Base-by-base conservation (phyloP, 2,113 vertebrate genomes). In the Girardinichthys multiradiatus region DNA sequence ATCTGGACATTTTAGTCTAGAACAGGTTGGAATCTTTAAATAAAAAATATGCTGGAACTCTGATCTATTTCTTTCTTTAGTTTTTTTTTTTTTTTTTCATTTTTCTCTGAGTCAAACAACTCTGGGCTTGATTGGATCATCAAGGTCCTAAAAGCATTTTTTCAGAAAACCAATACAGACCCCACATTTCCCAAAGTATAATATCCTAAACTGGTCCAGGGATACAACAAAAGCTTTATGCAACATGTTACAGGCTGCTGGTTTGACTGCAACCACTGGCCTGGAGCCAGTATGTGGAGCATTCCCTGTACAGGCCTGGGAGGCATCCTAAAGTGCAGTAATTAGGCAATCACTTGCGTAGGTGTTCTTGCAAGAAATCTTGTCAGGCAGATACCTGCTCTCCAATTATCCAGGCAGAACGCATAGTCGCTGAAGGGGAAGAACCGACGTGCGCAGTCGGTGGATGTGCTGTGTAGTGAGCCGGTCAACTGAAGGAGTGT, bases 281-380 rank as follows among this genome's bases (percentile, higher is more conserved):
- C 79, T 42, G 2, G 27, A 72, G 81, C 70, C 70, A 62, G 71
- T 1, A 33, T 17, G 59, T 15, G 6, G 14, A 31, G 19, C 11
- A 51, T 24, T 37, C 17, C 30, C 77, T 24, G 9, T 4, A 26
- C 24, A 70, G 75, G 77, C 90, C 89, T 82, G 61, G 8, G 29
- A 86, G 87, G 88, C 86, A 72, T 90, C 90, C 91, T 87, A 59
- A 90, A 91, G 89, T 42, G 86, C 87, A 75, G 74, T 84, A 84
- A 92, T 93, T 92, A 92, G 62, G 80, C 87, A 29, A 71, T 68
- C 86, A 72, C 85, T 89, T 76, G 77, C 81, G 90, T 83, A 88
- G 87, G 88, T 93, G 90, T 90, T 90, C 92, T 91, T 90, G 90
- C 90, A 93, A 88, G 90, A 92, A 91, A 92, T 93, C 86, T 90